Evolutionary conservation across 2,797 vertebrate species (phyloP), one percentile per base, ranked within the genome.

Genomic region (Platyrinchus mystaceus): DNA sequence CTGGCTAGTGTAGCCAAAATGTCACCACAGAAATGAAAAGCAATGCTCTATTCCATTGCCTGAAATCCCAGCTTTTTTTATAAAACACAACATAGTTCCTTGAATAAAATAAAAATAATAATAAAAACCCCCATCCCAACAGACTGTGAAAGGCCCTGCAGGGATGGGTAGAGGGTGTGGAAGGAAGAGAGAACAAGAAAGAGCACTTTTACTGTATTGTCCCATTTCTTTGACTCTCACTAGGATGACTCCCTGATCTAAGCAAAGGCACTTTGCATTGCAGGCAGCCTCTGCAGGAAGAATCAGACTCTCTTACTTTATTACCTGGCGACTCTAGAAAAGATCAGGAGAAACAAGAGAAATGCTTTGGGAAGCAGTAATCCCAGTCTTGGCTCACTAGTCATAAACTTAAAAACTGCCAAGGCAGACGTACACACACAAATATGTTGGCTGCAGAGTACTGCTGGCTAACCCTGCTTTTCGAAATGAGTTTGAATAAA

Each of bases 401-500:
- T 79, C 41, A 63, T 77, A 93, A 95, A 93, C 68, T 23, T 53
- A 68, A 53, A 43, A 87, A 23, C 73, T 86, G 92, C 94, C 95
- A 95, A 94, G 84, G 86, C 56, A 87, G 75, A 95, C 4, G 10
- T 20, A 90, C 1, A 0, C 83, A 90, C 59, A 84, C 50, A 94
- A 91, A 53, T 91, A 96, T 94, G 76, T 62, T 94, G 95, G 95
- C 87, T 94, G 80, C 77, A 70, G 36, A 90, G 20, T 41, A 59
- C 43, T 92, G 66, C 47, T 94, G 84, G 89, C 73, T 90, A 76
- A 63, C 41, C 34, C 53, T 6, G 34, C 62, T 43, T 94, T 76
- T 79, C 37, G 63, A 91, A 93, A 90, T 43, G 9, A 84, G 59
- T 56, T 81, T 90, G 52, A 55, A 74, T 60, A 85, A 93, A 89